Evolutionary conservation across 2,888 invertebrate genomes (phyloP).

Genomic region (Bembecia ichneumoniformis): DNA sequence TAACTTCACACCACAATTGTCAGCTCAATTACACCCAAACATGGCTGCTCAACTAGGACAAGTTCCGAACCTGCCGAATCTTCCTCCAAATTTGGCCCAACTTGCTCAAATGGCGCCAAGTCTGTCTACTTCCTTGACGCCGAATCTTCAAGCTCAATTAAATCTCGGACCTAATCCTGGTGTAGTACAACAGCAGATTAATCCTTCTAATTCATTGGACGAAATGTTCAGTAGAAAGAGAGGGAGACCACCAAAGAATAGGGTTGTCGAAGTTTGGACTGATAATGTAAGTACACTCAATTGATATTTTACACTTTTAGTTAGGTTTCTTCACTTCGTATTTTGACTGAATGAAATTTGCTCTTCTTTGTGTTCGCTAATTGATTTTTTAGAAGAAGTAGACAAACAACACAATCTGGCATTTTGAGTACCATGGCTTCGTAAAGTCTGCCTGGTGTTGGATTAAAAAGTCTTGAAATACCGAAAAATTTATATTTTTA

Average conservation of each 20-base stretch:
- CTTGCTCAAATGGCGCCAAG: conserved; percentile 64
- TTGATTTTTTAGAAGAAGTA: too few species aligned
- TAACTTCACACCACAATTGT: conserved; percentile 63
- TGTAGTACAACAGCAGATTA: conserved; percentile 51
- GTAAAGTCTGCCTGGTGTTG: too few species aligned
- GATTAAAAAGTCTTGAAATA: too few species aligned
- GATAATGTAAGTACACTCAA: conserved; percentile 76
- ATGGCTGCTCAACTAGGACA: conserved; percentile 65
- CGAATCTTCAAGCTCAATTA: conserved; percentile 58
- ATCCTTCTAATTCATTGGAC: conserved; percentile 82
- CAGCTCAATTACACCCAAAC: conserved; percentile 63
- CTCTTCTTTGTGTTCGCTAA: too few species aligned
- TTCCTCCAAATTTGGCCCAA: conserved; percentile 61
- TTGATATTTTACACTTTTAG: too few species aligned
- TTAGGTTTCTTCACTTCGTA: too few species aligned
- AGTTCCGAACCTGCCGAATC: conserved; percentile 46
- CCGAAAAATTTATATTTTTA: too few species aligned
- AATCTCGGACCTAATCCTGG: conserved; percentile 50
- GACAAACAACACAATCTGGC: too few species aligned
- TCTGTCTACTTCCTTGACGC: conserved; percentile 50
- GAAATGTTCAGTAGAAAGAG: conserved; percentile 94
- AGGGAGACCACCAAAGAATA: conserved; percentile 96
- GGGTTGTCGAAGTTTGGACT: conserved; percentile 92
- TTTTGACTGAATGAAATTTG: too few species aligned
- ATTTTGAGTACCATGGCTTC: too few species aligned